A percentile compares a stretch with the other conserved stretches of the same genome.
phyloP scores from a whole-genome alignment of 2,113 vertebrate species.

The Phainopepla nitens region DNA sequence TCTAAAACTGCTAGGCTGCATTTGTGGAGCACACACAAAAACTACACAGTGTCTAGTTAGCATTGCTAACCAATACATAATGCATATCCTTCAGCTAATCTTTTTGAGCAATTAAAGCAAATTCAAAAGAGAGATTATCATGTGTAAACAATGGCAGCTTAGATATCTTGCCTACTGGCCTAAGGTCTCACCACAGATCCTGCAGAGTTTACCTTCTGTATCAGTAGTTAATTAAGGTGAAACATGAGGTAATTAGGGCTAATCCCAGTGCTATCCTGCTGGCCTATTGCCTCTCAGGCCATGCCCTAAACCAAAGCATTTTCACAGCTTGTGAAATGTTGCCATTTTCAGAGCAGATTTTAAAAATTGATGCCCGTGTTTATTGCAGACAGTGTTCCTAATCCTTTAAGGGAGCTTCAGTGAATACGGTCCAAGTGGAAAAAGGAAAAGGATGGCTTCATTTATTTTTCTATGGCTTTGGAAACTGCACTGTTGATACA shows the following conservation, averaged over 20 bases:
- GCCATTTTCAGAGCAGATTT: slow-evolving; percentile 46
- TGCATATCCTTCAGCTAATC: slow-evolving; percentile 63
- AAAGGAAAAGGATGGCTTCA: background rate
- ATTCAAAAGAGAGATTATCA: slow-evolving; percentile 77
- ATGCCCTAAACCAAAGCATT: slow-evolving; percentile 52
- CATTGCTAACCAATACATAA: slow-evolving; percentile 53
- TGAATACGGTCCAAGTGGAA: background rate
- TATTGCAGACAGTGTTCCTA: slow-evolving; percentile 24
- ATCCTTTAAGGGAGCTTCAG: slow-evolving; percentile 12
- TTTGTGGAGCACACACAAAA: slow-evolving; percentile 1
- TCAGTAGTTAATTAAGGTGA: slow-evolving; percentile 83
- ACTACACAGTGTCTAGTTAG: slow-evolving; percentile 5
- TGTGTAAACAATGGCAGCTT: slow-evolving; percentile 72
- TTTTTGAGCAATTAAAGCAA: slow-evolving; percentile 70
- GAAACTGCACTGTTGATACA: slow-evolving; percentile 8
- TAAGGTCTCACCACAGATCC: slow-evolving; percentile 69
- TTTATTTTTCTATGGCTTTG: background rate
- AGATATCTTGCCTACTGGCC: slow-evolving; percentile 68
- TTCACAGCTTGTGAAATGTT: slow-evolving; percentile 45
- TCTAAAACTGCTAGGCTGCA: background rate
- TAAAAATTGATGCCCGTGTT: slow-evolving; percentile 25
- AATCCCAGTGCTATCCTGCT: slow-evolving; percentile 75
- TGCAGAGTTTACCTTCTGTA: slow-evolving; percentile 77
- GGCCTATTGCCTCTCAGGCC: slow-evolving; percentile 70
- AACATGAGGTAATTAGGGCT: slow-evolving; percentile 81